A percentile compares a stretch with the other conserved stretches of the same genome.
Conservation (phyloP, 1,140 invertebrate species). For the Cyclina sinensis region DNA sequence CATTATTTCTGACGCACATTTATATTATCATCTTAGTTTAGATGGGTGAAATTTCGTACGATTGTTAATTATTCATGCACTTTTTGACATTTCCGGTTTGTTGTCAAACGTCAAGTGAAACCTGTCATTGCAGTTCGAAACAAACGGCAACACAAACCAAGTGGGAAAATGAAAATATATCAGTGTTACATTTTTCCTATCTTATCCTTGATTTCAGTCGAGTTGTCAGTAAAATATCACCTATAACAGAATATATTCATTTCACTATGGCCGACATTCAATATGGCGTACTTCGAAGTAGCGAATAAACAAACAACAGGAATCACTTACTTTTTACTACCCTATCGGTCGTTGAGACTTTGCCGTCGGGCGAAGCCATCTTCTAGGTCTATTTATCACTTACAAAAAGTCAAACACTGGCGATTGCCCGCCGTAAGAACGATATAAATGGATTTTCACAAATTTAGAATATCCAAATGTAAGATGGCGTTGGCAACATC, state of each 20-base stretch:
- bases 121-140: not conserved
- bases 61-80: constrained; percentile 56
- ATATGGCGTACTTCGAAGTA: constrained; percentile 78
- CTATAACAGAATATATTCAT: constrained; percentile 63
- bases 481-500: constrained; percentile 87
- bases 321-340: constrained; percentile 91
- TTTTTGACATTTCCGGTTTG: constrained; percentile 68
- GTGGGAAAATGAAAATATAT: not conserved
- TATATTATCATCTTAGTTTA: no score
- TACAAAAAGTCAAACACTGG: constrained; percentile 74
- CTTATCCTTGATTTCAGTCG: not conserved
- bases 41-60: constrained; percentile 12
- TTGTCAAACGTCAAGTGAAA: constrained; percentile 58
- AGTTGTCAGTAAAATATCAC: not conserved
- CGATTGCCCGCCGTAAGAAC: constrained; percentile 81
- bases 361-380: constrained; percentile 86
- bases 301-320: constrained; percentile 68
- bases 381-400: constrained; percentile 77
- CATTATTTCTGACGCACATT: no score
- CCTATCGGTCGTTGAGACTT: constrained; percentile 91
- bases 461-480: constrained; percentile 78
- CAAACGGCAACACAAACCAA: not conserved
- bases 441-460: constrained; percentile 80
- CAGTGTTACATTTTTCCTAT: not conserved
- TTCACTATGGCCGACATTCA: constrained; percentile 77